Base-by-base conservation (phyloP, 2,888 invertebrate species). In the Cerastis rubricosa region DNA sequence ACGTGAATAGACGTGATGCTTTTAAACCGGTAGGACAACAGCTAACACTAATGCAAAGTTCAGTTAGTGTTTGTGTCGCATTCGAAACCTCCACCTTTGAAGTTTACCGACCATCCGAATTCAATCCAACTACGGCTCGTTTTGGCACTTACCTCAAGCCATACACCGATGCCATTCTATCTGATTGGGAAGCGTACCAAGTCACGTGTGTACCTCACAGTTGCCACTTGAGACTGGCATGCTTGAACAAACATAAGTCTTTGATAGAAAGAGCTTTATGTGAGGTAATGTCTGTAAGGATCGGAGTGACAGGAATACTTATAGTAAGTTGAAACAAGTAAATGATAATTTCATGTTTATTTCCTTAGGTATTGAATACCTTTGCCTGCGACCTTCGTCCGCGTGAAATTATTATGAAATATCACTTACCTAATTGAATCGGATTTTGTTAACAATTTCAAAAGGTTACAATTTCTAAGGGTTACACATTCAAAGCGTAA, bases 131-230 rank as follows among this genome's bases (percentile, higher is more conserved):
- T 14, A 6, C 3, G 35, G 11, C 40, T 29, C 25, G 57, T 79
- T 79, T 79, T 79, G 80, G 79, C 74, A 80, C 35, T 25, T 22
- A 11, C 7, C 17, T 57, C 25, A 29, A 68, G 11, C 67, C 17
- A 71, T 51, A 64, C 19, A 43, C 54, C 22, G 35, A 57, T 43
- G 19, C 22, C 25, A 14, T 80, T 51, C 14, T 12, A 45, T 59
- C 49, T 45, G 19, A 11, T 25, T 57, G 68, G 67, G 80, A 79
- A 43, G 17, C 25, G 8, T 64, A 54, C 80, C 80, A 73, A 73
- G 80, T 73, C 80, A 80, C 79, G 80, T 68, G 51, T 2, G 2
- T 22, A 3, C 63, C 40, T 68, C 17, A n/a, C n/a, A 22, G 63
- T 57, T 8, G 19, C 57, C 51, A 78, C 63, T 80, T 43, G 43